These are phyloP conservation scores for Hylaea fasciaria DNA, from an alignment of 2,888 invertebrate species.

Conservation along the genomic window DNA sequence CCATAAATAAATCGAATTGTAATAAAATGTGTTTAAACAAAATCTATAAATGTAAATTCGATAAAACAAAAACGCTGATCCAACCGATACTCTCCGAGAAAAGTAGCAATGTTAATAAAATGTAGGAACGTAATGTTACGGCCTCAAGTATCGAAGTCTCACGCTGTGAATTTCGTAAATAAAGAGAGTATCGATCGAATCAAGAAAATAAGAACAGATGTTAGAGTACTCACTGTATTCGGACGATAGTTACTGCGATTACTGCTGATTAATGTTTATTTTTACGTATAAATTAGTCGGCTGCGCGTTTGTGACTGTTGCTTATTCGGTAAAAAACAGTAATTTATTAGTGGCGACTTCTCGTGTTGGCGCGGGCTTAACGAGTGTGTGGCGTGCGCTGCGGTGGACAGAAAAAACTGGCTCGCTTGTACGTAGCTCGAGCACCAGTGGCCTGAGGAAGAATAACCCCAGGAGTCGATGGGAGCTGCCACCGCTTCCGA, in stretches of 20 bases:
- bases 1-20: constrained; percentile 47
- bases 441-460: constrained; percentile 85
- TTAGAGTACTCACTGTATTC: constrained; percentile 79
- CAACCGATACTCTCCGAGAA: constrained; percentile 31
- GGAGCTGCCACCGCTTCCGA: constrained; percentile 85
- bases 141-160: constrained; percentile 6
- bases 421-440: constrained; percentile 82
- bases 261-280: constrained; percentile 82
- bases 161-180: constrained; percentile 43
- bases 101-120: constrained; percentile 15
- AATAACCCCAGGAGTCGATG: constrained; percentile 86
- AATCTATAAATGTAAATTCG: constrained; percentile 26
- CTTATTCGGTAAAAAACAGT: constrained; percentile 83
- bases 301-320: constrained; percentile 84
- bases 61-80: constrained; percentile 33
- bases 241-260: constrained; percentile 78
- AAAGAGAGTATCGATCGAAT: constrained; percentile 64
- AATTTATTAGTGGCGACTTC: constrained; percentile 87
- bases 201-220: constrained; percentile 65
- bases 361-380: constrained; percentile 87
- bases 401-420: constrained; percentile 87
- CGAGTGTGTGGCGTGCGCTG: constrained; percentile 85
- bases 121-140: constrained; percentile 6
- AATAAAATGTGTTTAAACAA: constrained; percentile 26
- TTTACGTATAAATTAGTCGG: constrained; percentile 82